These are phyloP conservation scores for Hybognathus amarus DNA, from an alignment of 2,797 vertebrate genomes.

Conservation along the genomic window DNA sequence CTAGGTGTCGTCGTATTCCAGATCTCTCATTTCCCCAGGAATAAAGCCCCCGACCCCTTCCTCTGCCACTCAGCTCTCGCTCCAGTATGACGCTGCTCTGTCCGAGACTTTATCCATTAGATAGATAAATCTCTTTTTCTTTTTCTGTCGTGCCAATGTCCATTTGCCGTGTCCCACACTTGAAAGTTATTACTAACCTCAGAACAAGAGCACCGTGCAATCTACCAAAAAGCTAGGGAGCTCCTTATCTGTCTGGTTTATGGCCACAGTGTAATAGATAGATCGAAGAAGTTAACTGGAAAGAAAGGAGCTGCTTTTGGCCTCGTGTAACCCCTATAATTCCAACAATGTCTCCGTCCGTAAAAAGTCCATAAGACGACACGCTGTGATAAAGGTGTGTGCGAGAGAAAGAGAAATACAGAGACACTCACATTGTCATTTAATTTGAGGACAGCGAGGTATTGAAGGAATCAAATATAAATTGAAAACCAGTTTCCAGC, in stretches of 20 bases:
- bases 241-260: constrained; percentile 62
- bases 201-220: constrained; percentile 63
- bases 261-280: constrained; percentile 58
- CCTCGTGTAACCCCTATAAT: constrained; percentile 48
- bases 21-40: constrained; percentile 66
- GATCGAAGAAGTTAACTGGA: constrained; percentile 57
- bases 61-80: constrained; percentile 51
- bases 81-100: constrained; percentile 56
- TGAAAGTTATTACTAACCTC: constrained; percentile 69
- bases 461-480: constrained; percentile 46
- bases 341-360: constrained; percentile 35
- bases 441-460: constrained; percentile 35
- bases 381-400: constrained; percentile 44
- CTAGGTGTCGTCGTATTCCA: constrained; percentile 58
- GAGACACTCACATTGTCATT: constrained; percentile 47
- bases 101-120: constrained; percentile 64
- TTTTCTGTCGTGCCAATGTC: constrained; percentile 61
- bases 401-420: constrained; percentile 15
- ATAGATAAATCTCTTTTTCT: constrained; percentile 67
- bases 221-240: constrained; percentile 61
- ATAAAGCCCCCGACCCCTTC: constrained; percentile 55
- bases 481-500: constrained; percentile 32
- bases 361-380: constrained; percentile 40
- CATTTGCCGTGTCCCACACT: constrained; percentile 60
- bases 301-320: constrained; percentile 39